Base-by-base conservation (phyloP, 1,140 invertebrate species). In the Parapsyche elsis region DNA sequence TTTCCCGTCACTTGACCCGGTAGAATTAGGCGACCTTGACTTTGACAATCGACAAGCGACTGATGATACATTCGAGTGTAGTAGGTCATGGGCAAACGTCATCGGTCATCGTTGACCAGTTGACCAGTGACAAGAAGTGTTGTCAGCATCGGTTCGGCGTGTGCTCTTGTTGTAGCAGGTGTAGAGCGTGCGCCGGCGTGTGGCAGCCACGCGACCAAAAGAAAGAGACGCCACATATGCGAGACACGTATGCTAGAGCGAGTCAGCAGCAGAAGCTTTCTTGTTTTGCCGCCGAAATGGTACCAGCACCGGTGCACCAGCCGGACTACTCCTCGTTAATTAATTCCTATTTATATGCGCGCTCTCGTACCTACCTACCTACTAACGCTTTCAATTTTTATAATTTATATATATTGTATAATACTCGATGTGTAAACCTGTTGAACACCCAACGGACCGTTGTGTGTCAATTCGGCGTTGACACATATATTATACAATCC, bases 161-260 rank as follows among this genome's bases (percentile, higher is more conserved):
- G 49, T 53, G 49, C 49, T 53, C 4, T 16, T 16, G 49, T 16
- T 61, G 59, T 19, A 16, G 71, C 71, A 73, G 71, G 71, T 73
- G 71, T 38, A 38, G 9, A n/a, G 24, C 71, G 71, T 38, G 44
- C 71, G 71, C 71, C 71, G 79, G 79, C 79, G 79, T 80, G 79
- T 80, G 79, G 24, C 71, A 1, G 79, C 10, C 79, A 67, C 79
- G 79, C 71, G 79, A 67, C 79, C 38, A 67, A 61, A 53, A 23
- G 57, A 80, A 10, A 5, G 61, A 38, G 79, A 80, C 71, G 57
- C 9, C 0, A 7, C 23, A 79, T 64, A 12, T 19, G 23, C 23
- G 5, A 2, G 23, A 9, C 0, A 0, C 64, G 24, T 12, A 30
- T 9, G 67, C 12, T 21, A 49, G 26, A 78, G 24, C 23, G 64